A percentile compares a stretch with the other conserved stretches of the same genome.
These are phyloP conservation scores for Larimichthys crocea DNA, from an alignment of 2,113 vertebrate genomes.

Conservation along the genomic window DNA sequence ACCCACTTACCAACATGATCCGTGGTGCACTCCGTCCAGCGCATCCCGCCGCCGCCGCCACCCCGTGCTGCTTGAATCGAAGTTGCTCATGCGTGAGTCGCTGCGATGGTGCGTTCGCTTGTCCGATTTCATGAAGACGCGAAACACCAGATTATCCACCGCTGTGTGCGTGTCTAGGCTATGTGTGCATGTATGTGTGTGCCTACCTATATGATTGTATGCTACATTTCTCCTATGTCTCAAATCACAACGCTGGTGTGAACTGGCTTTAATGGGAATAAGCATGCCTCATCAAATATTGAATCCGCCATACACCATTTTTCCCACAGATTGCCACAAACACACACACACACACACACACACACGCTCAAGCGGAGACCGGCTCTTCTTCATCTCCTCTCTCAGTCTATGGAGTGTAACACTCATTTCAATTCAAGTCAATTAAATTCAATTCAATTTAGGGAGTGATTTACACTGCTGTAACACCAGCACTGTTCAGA, in stretches of 20 bases:
- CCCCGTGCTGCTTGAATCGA: slow-evolving; percentile 20
- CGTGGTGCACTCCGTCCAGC: not conserved
- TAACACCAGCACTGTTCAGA: not conserved
- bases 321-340: slow-evolving; percentile 3
- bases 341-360: not conserved
- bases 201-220: not conserved
- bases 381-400: not conserved
- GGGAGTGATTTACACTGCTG: not conserved
- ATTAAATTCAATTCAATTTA: slow-evolving; percentile 8
- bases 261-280: slow-evolving; percentile 29
- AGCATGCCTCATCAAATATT: slow-evolving; percentile 53
- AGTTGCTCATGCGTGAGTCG: slow-evolving; percentile 47
- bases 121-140: slow-evolving; percentile 61
- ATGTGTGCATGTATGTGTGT: not conserved
- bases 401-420: not conserved
- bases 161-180: not conserved
- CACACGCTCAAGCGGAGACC: not conserved
- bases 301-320: slow-evolving; percentile 28
- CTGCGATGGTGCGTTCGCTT: slow-evolving; percentile 53
- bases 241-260: slow-evolving; percentile 35
- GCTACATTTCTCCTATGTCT: slow-evolving; percentile 16
- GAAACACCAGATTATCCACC: slow-evolving; percentile 33
- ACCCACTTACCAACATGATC: slow-evolving; percentile 16
- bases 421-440: slow-evolving; percentile 23
- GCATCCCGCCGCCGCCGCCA: accelerated